Evolutionary conservation across 2,113 vertebrate genomes (phyloP).

Genomic region (Pedetes capensis): DNA sequence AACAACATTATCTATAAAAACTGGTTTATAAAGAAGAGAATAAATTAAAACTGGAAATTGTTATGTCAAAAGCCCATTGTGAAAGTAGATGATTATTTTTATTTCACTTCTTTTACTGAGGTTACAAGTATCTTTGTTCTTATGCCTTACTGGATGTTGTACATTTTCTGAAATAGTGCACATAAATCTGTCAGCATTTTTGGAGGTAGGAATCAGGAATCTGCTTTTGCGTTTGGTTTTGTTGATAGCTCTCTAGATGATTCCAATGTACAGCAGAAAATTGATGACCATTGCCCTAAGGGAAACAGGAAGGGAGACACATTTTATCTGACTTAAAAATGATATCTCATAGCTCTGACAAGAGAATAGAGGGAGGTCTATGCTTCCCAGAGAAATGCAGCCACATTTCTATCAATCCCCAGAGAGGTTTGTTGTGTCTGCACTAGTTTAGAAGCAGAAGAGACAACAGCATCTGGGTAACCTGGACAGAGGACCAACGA

Average conservation of each 20-base stretch:
- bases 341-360: background rate
- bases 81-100: background rate
- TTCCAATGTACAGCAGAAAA: background rate
- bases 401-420: background rate
- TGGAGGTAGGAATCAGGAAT: background rate
- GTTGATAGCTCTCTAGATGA: background rate
- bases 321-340: conserved; percentile 22
- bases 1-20: no score
- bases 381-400: background rate
- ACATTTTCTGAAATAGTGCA: background rate
- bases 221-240: background rate
- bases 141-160: background rate
- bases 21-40: no score
- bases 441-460: background rate
- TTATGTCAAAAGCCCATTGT: background rate
- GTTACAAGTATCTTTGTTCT: background rate
- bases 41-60: no score
- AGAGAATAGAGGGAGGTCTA: background rate
- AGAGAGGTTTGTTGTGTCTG: background rate
- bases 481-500: background rate
- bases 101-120: background rate
- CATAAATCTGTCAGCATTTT: background rate
- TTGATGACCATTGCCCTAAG: background rate
- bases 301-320: background rate
- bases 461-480: background rate